Evolutionary conservation across 2,888 invertebrate genomes (phyloP), one percentile per base, ranked within the genome.

Genomic region (Apeira syringaria): DNA sequence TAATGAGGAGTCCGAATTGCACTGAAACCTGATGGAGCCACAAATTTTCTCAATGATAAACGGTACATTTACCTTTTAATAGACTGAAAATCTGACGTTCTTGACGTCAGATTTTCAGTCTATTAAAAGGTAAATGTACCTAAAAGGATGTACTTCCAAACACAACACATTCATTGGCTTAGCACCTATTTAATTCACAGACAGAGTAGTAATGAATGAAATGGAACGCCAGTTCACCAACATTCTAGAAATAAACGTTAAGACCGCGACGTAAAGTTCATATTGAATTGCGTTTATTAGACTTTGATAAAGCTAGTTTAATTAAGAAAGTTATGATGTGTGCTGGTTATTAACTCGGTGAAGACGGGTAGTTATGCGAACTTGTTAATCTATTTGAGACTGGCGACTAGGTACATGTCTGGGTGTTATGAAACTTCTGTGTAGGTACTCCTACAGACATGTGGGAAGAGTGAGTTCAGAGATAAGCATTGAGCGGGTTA

Each of bases 311-410:
- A 53, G 45, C 47, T 55, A 53, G 50, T 50, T 59, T 50, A 56
- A 65, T 61, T 64, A 56, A 47, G 38, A 57, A 66, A 68, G 65
- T 68, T 69, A 50, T 52, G 55, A 54, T 53, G 53, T 41, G 53
- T 56, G 44, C 49, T 55, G 36, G 55, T 48, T 56, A 49, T 36
- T 51, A 51, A 47, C 44, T 47, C 39, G 12, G 44, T 40, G 43
- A 36, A 47, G 50, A 48, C 46, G 37, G 12, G 41, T 37, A 37
- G 48, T 38, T 48, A 42, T 50, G 31, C 18, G 29, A 30, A 38
- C 50, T 48, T 41, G 44, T 47, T 51, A 40, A 47, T 51, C 49
- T 45, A 40, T 47, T 47, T 42, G 42, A 27, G 44, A 18, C 27
- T 32, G 38, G 33, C 37, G 37, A 37, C 11, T 20, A 33, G 28